phyloP scores from a whole-genome alignment of 2,797 vertebrate species.

The Chelidonichthys spinosus region DNA sequence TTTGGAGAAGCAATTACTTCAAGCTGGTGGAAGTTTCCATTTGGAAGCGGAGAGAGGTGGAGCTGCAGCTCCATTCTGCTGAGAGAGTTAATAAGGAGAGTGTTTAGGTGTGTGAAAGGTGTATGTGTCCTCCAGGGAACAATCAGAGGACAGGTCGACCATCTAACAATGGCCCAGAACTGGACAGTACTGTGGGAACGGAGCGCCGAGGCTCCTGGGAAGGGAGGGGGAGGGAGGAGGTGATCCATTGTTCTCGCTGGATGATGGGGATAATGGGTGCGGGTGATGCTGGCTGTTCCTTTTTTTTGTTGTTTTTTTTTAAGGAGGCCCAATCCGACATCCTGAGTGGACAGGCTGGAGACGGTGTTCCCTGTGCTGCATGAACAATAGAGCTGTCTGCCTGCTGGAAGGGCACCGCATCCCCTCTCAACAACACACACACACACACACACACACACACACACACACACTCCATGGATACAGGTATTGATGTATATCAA shows the following conservation, averaged over 20 bases:
- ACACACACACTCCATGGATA: neutral
- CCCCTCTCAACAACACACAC: conserved; percentile 37
- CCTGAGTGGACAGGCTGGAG: conserved; percentile 77
- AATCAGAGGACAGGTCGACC: conserved; percentile 62
- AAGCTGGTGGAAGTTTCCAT: conserved; percentile 65
- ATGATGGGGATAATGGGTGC: conserved; percentile 68
- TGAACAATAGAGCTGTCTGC: conserved; percentile 76
- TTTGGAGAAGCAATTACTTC: conserved; percentile 54
- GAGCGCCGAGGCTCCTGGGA: conserved; percentile 62
- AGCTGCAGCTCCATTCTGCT: conserved; percentile 2
- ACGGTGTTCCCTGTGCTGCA: conserved; percentile 66
- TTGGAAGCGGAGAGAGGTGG: conserved; percentile 39
- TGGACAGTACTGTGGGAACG: conserved; percentile 78
- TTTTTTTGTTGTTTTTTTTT: conserved; percentile 33
- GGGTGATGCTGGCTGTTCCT: conserved; percentile 62
- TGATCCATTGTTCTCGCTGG: conserved; percentile 73
- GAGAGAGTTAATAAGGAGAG: conserved; percentile 14
- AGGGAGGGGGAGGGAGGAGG: conserved; percentile 62
- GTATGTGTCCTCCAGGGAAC: conserved; percentile 49
- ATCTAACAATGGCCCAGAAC: conserved; percentile 67
- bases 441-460: conserved; percentile 8
- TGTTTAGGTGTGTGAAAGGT: conserved; percentile 32
- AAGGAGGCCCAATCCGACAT: conserved; percentile 72
- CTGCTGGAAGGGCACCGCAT: conserved; percentile 61
- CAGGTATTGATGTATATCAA: conserved; percentile 21